Evolutionary conservation across 35 echinoderm and acorn worm genomes (phyloP).

Genomic region (Diadema setosum): DNA sequence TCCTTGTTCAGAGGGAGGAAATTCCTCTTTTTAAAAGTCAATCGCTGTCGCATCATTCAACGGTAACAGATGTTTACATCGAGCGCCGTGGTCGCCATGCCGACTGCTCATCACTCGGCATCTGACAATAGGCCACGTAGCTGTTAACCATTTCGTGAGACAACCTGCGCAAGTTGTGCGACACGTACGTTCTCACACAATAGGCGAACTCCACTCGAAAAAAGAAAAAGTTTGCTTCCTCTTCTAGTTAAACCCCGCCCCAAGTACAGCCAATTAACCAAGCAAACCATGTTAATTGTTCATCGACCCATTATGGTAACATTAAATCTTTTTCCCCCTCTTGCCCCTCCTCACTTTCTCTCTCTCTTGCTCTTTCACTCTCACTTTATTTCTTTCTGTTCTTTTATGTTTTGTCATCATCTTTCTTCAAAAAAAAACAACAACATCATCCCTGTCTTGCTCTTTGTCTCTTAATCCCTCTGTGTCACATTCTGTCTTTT

Average conservation of each 20-base stretch:
- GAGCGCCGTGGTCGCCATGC: not conserved
- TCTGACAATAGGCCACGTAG: not conserved
- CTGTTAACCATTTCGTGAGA: not conserved
- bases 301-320: not conserved
- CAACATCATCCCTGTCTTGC: not conserved
- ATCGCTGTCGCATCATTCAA: not conserved
- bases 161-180: not conserved
- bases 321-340: not conserved
- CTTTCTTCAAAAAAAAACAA: not conserved
- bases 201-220: not conserved
- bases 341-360: not conserved
- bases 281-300: not conserved
- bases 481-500: no score
- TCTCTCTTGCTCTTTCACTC: no score
- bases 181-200: not conserved
- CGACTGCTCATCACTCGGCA: not conserved
- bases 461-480: not conserved
- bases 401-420: no score
- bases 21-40: not conserved
- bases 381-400: no score
- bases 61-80: not conserved
- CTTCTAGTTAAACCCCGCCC: slow-evolving; percentile 15
- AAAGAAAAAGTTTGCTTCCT: not conserved
- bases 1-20: not conserved
- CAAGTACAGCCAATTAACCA: not conserved